Evolutionary conservation across 2,113 vertebrate genomes (phyloP).

Genomic region (Ploceus nigricollis): DNA sequence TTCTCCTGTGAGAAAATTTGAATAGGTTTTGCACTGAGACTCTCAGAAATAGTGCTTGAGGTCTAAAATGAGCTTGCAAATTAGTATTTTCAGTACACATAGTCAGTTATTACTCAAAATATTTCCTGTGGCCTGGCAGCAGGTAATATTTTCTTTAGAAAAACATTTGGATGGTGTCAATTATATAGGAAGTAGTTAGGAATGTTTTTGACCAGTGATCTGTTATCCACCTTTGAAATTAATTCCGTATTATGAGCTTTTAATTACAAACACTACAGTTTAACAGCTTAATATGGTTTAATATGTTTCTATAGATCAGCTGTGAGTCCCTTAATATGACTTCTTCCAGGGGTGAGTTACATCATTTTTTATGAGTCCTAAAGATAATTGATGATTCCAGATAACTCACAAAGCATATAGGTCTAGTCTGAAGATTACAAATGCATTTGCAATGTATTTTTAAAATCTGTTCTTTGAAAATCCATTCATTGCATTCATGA

Average conservation of each 20-base stretch:
- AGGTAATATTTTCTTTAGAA: neutral
- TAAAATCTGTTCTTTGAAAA: conserved; percentile 19
- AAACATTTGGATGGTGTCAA: neutral
- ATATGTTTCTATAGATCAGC: neutral
- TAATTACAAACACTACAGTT: neutral
- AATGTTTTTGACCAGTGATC: neutral
- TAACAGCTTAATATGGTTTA: neutral
- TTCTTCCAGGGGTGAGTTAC: neutral
- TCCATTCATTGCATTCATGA: neutral
- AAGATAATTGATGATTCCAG: neutral
- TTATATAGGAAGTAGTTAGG: neutral
- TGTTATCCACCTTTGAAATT: neutral
- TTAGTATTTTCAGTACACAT: neutral
- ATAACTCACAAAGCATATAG: neutral
- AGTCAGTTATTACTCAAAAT: neutral
- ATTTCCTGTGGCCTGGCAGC: neutral
- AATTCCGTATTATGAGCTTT: neutral
- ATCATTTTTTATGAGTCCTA: neutral
- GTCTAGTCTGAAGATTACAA: neutral
- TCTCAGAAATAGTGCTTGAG: neutral
- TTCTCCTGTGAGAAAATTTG: neutral
- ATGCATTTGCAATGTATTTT: conserved; percentile 4
- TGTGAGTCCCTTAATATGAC: neutral
- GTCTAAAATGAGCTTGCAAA: neutral
- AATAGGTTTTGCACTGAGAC: neutral